phyloP scores from a whole-genome alignment of 2,797 vertebrate species.

The Triplophysa bombifrons region DNA sequence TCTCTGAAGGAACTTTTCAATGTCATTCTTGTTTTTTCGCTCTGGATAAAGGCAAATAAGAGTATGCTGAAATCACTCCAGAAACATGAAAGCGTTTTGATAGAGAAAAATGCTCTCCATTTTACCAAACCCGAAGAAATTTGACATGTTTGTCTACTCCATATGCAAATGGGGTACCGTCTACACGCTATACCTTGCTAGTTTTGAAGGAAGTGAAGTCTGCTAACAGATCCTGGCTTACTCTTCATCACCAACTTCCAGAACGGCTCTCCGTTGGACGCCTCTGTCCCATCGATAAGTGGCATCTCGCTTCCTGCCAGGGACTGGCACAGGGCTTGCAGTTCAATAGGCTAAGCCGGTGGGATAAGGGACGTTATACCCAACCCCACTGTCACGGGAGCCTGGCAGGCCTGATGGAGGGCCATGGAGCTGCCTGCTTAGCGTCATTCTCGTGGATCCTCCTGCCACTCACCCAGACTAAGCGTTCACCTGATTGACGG shows the following conservation, averaged over 20 bases:
- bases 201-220: slow-evolving; percentile 16
- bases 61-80: background rate
- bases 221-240: slow-evolving; percentile 30
- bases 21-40: slow-evolving; percentile 2
- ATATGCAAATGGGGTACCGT: background rate
- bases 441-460: slow-evolving; percentile 66
- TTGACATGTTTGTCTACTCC: background rate
- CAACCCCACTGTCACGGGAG: slow-evolving; percentile 73
- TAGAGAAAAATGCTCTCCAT: slow-evolving; percentile 3
- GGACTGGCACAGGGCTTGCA: slow-evolving; percentile 73
- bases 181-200: slow-evolving; percentile 13
- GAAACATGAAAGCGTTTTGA: slow-evolving; percentile 29
- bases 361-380: slow-evolving; percentile 70
- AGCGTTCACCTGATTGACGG: slow-evolving; percentile 77
- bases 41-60: slow-evolving; percentile 23
- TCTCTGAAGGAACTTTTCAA: slow-evolving; percentile 26
- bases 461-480: slow-evolving; percentile 73
- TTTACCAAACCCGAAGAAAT: slow-evolving; percentile 16
- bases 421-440: slow-evolving; percentile 77
- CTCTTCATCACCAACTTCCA: slow-evolving; percentile 35
- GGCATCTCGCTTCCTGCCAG: slow-evolving; percentile 30
- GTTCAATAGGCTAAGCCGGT: slow-evolving; percentile 73
- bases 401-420: slow-evolving; percentile 78
- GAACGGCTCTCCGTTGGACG: slow-evolving; percentile 33
- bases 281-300: slow-evolving; percentile 42